phyloP scores from a whole-genome alignment of 2,797 vertebrate species.

The Myripristis murdjan region DNA sequence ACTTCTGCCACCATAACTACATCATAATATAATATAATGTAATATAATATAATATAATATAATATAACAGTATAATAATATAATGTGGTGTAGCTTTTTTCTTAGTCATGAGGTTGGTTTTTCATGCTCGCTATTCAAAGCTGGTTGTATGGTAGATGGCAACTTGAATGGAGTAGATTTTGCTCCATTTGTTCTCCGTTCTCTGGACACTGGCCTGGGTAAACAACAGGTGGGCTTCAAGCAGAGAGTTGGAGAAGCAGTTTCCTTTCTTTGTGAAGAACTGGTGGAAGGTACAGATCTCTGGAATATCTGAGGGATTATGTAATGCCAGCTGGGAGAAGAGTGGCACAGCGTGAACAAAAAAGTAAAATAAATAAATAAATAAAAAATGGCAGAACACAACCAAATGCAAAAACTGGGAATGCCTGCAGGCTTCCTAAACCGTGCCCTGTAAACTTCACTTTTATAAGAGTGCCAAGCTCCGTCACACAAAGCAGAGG shows the following conservation, averaged over 20 bases:
- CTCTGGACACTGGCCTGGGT: neutral
- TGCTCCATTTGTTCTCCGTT: conserved; percentile 12
- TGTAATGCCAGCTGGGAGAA: conserved; percentile 73
- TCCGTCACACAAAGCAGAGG: conserved; percentile 16
- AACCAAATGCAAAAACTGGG: conserved; percentile 34
- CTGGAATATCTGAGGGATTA: conserved; percentile 59
- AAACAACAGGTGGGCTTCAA: conserved; percentile 64
- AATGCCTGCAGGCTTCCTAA: neutral
- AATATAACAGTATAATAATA: too few relatives aligned
- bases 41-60: too few relatives aligned
- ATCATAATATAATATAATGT: neutral
- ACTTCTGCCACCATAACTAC: neutral
- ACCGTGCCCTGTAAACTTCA: neutral
- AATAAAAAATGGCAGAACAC: conserved; percentile 34
- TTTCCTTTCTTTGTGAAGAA: conserved; percentile 66
- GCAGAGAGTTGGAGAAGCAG: conserved; percentile 20
- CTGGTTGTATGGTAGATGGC: neutral
- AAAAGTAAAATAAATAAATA: too few relatives aligned
- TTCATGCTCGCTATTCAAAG: neutral
- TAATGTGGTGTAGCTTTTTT: neutral
- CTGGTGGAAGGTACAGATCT: conserved; percentile 12
- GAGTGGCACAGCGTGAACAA: conserved; percentile 50
- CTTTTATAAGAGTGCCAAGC: conserved; percentile 8
- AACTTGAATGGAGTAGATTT: conserved; percentile 8
- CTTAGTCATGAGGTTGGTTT: neutral